Percentiles rank a stretch among this genome's conserved stretches.
phyloP scores from a whole-genome alignment of 2,113 vertebrate genomes.

The Dicentrarchus labrax region DNA sequence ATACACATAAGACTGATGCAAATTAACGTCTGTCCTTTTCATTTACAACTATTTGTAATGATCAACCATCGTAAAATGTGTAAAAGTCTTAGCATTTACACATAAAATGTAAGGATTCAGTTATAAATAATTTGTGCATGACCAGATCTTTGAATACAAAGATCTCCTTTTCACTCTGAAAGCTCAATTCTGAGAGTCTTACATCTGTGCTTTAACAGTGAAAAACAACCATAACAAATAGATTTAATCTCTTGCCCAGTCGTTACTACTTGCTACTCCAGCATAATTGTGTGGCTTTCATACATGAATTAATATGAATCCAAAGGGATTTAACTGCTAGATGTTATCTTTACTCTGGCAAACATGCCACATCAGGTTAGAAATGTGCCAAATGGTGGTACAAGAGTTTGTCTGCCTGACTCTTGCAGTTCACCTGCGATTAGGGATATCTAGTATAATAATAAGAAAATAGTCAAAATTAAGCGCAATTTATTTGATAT shows the following conservation, averaged over 20 bases:
- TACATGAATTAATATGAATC: slow-evolving; percentile 24
- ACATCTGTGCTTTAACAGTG: background rate
- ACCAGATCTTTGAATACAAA: background rate
- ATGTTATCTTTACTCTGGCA: slow-evolving; percentile 9
- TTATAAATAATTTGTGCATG: background rate
- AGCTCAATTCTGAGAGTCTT: background rate
- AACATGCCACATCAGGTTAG: slow-evolving; percentile 20
- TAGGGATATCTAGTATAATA: too few species aligned
- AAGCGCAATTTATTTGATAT: too few species aligned
- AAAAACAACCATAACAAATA: background rate
- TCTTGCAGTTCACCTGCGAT: background rate
- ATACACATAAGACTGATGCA: background rate
- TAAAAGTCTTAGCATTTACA: background rate
- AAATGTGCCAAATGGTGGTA: background rate
- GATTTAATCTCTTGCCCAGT: slow-evolving; percentile 14
- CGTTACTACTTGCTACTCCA: background rate
- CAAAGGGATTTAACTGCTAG: background rate
- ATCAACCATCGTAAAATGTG: background rate
- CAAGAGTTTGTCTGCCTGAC: background rate
- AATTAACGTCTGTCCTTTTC: background rate
- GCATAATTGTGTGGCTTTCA: slow-evolving; percentile 11
- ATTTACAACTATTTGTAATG: background rate
- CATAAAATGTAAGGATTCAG: background rate
- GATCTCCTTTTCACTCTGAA: background rate
- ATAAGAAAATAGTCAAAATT: too few species aligned